Percentiles rank a stretch among this genome's conserved stretches.
Conservation (phyloP, 2,888 invertebrate species). For the Philereme transversata region DNA sequence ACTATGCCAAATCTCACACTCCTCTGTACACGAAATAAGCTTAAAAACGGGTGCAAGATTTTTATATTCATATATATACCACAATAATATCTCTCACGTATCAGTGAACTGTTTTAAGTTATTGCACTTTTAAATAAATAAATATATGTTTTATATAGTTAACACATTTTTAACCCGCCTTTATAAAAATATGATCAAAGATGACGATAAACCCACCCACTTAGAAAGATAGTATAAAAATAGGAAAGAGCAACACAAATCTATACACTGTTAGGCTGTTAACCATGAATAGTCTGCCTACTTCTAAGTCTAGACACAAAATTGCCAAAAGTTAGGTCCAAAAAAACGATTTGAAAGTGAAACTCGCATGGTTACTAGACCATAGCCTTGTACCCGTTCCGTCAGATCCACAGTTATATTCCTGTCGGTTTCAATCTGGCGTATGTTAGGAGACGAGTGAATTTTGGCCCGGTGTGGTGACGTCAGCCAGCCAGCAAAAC, state of each 20-base stretch:
- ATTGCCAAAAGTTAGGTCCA: slow-evolving; percentile 29
- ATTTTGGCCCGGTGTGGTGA: slow-evolving; percentile 63
- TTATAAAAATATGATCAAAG: too few relatives aligned
- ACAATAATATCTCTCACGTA: slow-evolving; percentile 47
- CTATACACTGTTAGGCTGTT: slow-evolving; percentile 20
- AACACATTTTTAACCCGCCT: too few relatives aligned
- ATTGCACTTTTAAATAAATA: background rate
- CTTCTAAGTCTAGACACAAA: slow-evolving; percentile 29
- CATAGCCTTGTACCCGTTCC: slow-evolving; percentile 51
- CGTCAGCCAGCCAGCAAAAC: slow-evolving; percentile 67
- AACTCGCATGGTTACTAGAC: slow-evolving; percentile 40
- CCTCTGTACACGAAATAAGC: too few relatives aligned
- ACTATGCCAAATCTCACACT: too few relatives aligned
- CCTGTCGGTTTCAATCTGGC: slow-evolving; percentile 58
- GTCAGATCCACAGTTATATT: slow-evolving; percentile 52
- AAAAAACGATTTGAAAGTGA: slow-evolving; percentile 43
- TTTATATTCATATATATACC: too few relatives aligned
- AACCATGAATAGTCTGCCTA: slow-evolving; percentile 28
- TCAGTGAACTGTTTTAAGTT: slow-evolving; percentile 10
- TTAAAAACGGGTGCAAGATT: too few relatives aligned
- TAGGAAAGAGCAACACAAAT: slow-evolving; percentile 1
- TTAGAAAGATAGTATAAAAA: too few relatives aligned
- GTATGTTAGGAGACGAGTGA: slow-evolving; percentile 61
- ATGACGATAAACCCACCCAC: too few relatives aligned
- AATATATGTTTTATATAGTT: too few relatives aligned